These are phyloP conservation scores for Chloroclysta siterata DNA, from an alignment of 2,888 invertebrate species.

Conservation along the genomic window DNA sequence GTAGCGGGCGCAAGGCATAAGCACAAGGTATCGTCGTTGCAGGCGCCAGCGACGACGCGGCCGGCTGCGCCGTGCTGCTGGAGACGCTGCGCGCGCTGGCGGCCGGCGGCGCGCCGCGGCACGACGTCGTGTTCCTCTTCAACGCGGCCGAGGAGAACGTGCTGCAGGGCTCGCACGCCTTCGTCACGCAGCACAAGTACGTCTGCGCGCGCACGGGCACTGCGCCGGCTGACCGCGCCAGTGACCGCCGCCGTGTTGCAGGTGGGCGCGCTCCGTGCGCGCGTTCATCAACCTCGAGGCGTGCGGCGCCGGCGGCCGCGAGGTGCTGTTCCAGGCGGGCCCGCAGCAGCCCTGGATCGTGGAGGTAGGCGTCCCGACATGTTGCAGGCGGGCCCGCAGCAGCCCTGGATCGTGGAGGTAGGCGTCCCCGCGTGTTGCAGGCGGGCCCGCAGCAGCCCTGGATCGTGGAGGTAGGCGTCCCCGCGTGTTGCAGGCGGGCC, in stretches of 20 bases:
- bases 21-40: too few relatives aligned
- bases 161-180: constrained; percentile 94
- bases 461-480: too few relatives aligned
- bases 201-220: too few relatives aligned
- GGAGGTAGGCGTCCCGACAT: constrained; percentile 58
- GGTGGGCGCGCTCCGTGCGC: constrained; percentile 88
- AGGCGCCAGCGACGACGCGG: constrained; percentile 96
- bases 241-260: not conserved
- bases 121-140: constrained; percentile 93
- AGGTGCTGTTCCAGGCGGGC: too few relatives aligned
- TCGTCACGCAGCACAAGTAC: constrained; percentile 92
- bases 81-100: constrained; percentile 91
- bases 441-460: too few relatives aligned
- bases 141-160: constrained; percentile 97
- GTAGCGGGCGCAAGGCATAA: too few relatives aligned
- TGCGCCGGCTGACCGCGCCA: too few relatives aligned
- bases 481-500: too few relatives aligned
- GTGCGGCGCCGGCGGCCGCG: constrained; percentile 90
- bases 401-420: constrained; percentile 87
- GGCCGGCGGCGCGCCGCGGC: constrained; percentile 84
- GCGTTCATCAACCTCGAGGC: constrained; percentile 95
- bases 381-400: constrained; percentile 84
- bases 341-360: constrained; percentile 86
- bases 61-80: constrained; percentile 94
- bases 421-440: too few relatives aligned